A percentile compares a stretch with the other conserved stretches of the same genome.
Evolutionary conservation across 1,140 invertebrate genomes (phyloP).

Genomic region (Littorina saxatilis): DNA sequence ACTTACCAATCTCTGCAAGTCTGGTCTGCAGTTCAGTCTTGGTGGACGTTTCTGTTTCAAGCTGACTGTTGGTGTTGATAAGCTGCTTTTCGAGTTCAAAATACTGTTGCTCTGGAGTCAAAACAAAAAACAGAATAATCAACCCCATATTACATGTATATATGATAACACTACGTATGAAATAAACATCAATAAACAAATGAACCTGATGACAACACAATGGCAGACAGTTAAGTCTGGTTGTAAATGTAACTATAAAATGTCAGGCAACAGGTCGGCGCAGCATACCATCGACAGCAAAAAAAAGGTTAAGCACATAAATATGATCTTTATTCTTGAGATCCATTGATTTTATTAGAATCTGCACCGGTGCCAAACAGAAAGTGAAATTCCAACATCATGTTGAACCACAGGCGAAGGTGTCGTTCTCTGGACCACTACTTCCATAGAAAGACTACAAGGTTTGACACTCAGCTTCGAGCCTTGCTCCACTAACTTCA

Average conservation of each 20-base stretch:
- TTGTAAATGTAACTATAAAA: neutral
- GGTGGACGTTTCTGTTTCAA: slow-evolving; percentile 57
- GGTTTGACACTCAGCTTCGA: no score
- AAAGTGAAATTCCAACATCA: neutral
- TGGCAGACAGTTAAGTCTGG: neutral
- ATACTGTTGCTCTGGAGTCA: slow-evolving; percentile 72
- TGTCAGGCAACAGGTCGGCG: neutral
- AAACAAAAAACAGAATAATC: neutral
- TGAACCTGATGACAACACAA: neutral
- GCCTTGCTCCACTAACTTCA: no score
- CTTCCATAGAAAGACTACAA: no score
- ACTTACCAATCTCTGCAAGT: slow-evolving; percentile 61
- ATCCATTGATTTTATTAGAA: neutral
- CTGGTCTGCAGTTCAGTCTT: slow-evolving; percentile 50
- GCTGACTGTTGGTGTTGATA: slow-evolving; percentile 58
- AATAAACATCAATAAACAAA: neutral
- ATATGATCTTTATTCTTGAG: neutral
- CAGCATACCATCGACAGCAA: neutral
- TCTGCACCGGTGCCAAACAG: neutral
- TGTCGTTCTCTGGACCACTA: no score
- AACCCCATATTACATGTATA: neutral
- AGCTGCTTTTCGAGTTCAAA: slow-evolving; percentile 74
- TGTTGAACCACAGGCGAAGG: neutral
- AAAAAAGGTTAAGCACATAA: no score
- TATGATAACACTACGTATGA: neutral